These are phyloP conservation scores for Torymus tubicola DNA, from an alignment of 2,888 invertebrate genomes.

Conservation along the genomic window DNA sequence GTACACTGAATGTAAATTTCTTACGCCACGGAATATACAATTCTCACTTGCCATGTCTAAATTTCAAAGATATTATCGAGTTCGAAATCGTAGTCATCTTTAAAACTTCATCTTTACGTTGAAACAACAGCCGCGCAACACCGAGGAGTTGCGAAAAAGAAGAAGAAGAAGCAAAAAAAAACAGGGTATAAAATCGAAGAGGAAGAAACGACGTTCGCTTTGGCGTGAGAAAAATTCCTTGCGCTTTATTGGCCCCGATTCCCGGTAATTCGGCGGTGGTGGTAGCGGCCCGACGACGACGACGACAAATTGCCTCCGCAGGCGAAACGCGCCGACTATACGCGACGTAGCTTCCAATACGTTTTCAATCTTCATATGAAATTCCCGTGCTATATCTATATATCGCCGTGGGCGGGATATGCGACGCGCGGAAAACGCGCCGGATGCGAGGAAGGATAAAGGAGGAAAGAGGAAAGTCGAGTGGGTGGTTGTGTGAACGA, in stretches of 20 bases:
- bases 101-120: no score
- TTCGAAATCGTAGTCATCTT: no score
- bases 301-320: slow-evolving; percentile 54
- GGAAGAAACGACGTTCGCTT: slow-evolving; percentile 1
- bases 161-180: background rate
- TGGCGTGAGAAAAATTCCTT: slow-evolving; percentile 30
- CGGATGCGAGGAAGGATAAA: background rate
- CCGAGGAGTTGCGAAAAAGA: no score
- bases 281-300: background rate
- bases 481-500: no score
- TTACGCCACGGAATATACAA: no score
- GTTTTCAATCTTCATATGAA: slow-evolving; percentile 58
- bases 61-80: no score
- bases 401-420: slow-evolving; percentile 2
- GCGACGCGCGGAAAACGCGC: background rate
- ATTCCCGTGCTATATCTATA: slow-evolving; percentile 37
- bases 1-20: no score
- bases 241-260: slow-evolving; percentile 46
- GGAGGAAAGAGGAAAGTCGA: no score
- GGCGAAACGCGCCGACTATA: slow-evolving; percentile 31
- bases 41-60: no score
- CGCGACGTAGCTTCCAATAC: slow-evolving; percentile 39
- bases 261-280: slow-evolving; percentile 48
- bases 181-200: background rate
- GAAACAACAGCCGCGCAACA: no score